A percentile compares a stretch with the other conserved stretches of the same genome.
These are phyloP conservation scores for Prunella strophiata DNA, from an alignment of 2,797 vertebrate species.

Conservation along the genomic window DNA sequence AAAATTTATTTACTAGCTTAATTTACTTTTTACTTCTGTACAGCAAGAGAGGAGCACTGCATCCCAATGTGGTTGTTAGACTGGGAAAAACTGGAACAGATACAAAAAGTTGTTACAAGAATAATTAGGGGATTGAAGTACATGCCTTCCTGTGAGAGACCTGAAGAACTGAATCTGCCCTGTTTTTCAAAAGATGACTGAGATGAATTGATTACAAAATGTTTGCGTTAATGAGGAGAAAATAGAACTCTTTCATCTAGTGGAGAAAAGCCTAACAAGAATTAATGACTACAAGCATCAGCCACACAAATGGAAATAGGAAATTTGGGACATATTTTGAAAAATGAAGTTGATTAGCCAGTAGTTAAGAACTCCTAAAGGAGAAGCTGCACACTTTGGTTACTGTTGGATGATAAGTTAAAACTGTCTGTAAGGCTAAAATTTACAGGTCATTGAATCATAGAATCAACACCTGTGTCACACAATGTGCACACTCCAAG, in stretches of 20 bases:
- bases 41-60: neutral
- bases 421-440: neutral
- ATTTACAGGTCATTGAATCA: neutral
- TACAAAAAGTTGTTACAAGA: neutral
- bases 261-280: neutral
- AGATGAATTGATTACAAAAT: neutral
- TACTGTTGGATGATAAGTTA: neutral
- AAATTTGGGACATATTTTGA: neutral
- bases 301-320: neutral
- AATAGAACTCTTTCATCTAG: slow-evolving; percentile 11
- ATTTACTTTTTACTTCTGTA: neutral
- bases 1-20: neutral
- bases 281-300: slow-evolving; percentile 20
- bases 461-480: rapidly evolving
- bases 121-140: neutral
- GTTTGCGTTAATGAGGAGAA: neutral
- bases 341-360: neutral
- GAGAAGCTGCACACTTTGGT: neutral
- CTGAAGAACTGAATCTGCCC: neutral
- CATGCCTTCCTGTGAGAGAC: neutral
- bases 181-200: slow-evolving; percentile 11
- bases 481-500: rapidly evolving
- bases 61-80: neutral
- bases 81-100: neutral
- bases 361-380: neutral